Conservation (phyloP, 2,888 invertebrate species). For the Fragum fragum region DNA sequence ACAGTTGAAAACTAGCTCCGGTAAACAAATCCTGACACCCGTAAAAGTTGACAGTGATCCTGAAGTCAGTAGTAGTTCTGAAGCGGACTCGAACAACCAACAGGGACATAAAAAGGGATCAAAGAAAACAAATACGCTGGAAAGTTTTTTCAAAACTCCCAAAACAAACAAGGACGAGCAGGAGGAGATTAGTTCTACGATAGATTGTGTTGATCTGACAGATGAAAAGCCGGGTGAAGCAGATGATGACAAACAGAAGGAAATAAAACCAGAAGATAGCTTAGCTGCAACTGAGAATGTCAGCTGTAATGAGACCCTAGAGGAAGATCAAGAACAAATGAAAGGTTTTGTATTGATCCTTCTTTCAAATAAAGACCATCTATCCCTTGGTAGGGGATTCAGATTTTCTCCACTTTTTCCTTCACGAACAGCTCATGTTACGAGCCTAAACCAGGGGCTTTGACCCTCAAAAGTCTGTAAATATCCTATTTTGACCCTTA, state of each 20-base stretch:
- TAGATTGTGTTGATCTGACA: slow-evolving; percentile 73
- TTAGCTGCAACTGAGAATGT: too few species aligned
- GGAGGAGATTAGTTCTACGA: slow-evolving; percentile 80
- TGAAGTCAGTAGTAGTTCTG: slow-evolving; percentile 83
- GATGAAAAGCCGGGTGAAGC: slow-evolving; percentile 41
- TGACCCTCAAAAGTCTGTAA: too few species aligned
- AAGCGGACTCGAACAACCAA: slow-evolving; percentile 70
- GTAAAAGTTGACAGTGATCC: slow-evolving; percentile 70
- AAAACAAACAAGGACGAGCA: slow-evolving; percentile 39
- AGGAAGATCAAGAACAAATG: too few species aligned
- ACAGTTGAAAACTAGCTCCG: slow-evolving; percentile 56
- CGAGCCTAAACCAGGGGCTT: too few species aligned
- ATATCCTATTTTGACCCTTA: too few species aligned
- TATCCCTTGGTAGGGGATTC: too few species aligned
- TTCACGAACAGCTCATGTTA: too few species aligned
- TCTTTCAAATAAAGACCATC: too few species aligned
- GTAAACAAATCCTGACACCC: slow-evolving; percentile 14
- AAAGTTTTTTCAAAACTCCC: slow-evolving; percentile 63
- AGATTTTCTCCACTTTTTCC: too few species aligned
- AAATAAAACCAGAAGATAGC: slow-evolving; percentile 16
- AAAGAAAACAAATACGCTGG: slow-evolving; percentile 64
- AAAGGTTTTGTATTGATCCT: too few species aligned
- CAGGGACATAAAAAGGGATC: slow-evolving; percentile 40
- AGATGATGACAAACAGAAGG: slow-evolving; percentile 20
- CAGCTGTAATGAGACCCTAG: too few species aligned